These are phyloP conservation scores for Micromys minutus DNA, from an alignment of 2,113 vertebrate genomes.

Conservation along the genomic window DNA sequence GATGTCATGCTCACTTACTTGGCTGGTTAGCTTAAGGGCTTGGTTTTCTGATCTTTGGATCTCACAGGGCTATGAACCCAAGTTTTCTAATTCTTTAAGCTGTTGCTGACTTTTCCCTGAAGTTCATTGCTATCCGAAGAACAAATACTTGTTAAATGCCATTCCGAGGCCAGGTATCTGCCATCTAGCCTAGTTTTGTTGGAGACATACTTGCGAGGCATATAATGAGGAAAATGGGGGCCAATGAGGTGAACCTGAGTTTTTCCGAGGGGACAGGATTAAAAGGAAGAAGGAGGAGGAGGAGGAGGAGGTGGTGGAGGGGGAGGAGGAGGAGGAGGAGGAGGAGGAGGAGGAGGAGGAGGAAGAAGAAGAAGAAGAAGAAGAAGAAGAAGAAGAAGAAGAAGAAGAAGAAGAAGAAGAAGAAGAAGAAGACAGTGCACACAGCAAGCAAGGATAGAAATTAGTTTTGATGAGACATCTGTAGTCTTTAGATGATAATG, in stretches of 20 bases:
- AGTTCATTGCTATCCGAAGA: neutral
- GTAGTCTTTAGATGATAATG: neutral
- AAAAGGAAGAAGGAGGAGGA: no score
- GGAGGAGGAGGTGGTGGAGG: no score
- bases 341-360: no score
- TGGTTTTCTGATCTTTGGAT: neutral
- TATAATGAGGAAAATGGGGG: neutral
- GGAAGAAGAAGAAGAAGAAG: no score
- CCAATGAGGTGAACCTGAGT: neutral
- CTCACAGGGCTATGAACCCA: neutral
- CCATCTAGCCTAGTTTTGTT: neutral
- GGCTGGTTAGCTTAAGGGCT: neutral
- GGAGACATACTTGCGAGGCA: accelerated
- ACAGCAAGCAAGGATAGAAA: neutral
- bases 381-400: no score
- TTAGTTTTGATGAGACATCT: accelerated
- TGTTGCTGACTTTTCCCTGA: neutral
- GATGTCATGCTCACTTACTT: neutral
- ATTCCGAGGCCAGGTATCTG: no score
- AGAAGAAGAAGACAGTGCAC: accelerated
- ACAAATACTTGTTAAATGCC: neutral
- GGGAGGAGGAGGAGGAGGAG: no score
- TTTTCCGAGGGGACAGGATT: no score
- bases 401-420: no score
- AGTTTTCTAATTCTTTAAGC: neutral